A percentile compares a stretch with the other conserved stretches of the same genome.
These are phyloP conservation scores for Siphamia tubifer DNA, from an alignment of 2,113 vertebrate species.

Conservation along the genomic window DNA sequence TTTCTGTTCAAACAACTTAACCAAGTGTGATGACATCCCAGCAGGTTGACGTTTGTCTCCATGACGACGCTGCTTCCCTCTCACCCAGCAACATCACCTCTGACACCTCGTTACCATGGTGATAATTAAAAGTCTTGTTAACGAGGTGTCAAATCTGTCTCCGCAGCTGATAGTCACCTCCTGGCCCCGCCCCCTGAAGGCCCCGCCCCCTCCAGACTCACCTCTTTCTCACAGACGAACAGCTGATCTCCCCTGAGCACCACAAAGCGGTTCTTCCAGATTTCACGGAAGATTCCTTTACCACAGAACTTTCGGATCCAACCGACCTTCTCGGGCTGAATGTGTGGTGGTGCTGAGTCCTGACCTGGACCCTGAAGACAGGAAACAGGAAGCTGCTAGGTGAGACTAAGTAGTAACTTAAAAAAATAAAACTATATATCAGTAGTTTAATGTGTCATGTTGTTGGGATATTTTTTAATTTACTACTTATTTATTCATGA, in stretches of 20 bases:
- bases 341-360: slow-evolving; percentile 79
- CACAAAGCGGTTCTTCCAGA: slow-evolving; percentile 96
- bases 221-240: slow-evolving; percentile 93
- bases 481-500: no score
- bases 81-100: background rate
- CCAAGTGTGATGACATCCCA: no score
- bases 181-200: background rate
- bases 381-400: slow-evolving; percentile 2
- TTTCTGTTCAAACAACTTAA: no score
- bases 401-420: no score
- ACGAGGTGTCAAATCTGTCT: background rate
- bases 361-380: slow-evolving; percentile 80
- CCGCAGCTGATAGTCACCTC: background rate
- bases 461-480: no score
- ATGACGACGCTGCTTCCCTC: background rate
- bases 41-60: background rate
- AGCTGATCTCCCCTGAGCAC: slow-evolving; percentile 91
- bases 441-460: background rate
- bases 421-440: background rate
- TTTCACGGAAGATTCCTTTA: slow-evolving; percentile 94
- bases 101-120: background rate
- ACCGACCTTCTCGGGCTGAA: slow-evolving; percentile 88
- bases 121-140: background rate
- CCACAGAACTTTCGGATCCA: slow-evolving; percentile 97
- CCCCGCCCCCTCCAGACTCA: no score